These are phyloP conservation scores for Scopus umbretta DNA, from an alignment of 2,113 vertebrate species.

Conservation along the genomic window DNA sequence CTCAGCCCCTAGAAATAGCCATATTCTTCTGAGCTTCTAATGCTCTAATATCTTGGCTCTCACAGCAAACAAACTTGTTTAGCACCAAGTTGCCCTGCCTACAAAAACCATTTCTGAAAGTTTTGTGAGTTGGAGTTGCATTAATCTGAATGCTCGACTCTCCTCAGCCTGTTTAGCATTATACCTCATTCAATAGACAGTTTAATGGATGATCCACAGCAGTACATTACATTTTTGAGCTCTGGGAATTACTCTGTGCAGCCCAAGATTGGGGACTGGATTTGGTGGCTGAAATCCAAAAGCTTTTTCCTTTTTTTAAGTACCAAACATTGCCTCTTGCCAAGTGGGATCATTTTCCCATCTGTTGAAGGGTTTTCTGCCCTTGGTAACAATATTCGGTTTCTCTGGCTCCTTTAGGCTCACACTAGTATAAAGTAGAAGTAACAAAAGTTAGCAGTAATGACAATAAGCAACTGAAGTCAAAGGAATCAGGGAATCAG, in stretches of 20 bases:
- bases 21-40: slow-evolving; percentile 14
- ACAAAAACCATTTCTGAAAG: slow-evolving; percentile 6
- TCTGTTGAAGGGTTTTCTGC: slow-evolving; percentile 46
- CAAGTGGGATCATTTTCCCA: slow-evolving; percentile 55
- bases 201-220: slow-evolving; percentile 68
- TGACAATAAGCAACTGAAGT: not conserved
- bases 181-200: slow-evolving; percentile 68
- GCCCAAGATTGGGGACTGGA: slow-evolving; percentile 33
- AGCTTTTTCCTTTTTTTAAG: slow-evolving; percentile 46
- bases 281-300: slow-evolving; percentile 57
- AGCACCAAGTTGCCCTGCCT: slow-evolving; percentile 6
- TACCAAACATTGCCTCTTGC: slow-evolving; percentile 40
- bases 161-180: slow-evolving; percentile 66
- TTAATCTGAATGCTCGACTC: slow-evolving; percentile 42
- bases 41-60: slow-evolving; percentile 6
- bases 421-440: not conserved
- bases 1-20: slow-evolving; percentile 32
- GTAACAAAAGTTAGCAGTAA: slow-evolving; percentile 4
- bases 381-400: slow-evolving; percentile 29
- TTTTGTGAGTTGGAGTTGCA: slow-evolving; percentile 37
- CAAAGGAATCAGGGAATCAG: not conserved
- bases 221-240: slow-evolving; percentile 44
- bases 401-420: slow-evolving; percentile 34
- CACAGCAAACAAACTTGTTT: slow-evolving; percentile 17
- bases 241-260: slow-evolving; percentile 45